Conservation (phyloP, 2,113 vertebrate species). For the Ailuropoda melanoleuca region DNA sequence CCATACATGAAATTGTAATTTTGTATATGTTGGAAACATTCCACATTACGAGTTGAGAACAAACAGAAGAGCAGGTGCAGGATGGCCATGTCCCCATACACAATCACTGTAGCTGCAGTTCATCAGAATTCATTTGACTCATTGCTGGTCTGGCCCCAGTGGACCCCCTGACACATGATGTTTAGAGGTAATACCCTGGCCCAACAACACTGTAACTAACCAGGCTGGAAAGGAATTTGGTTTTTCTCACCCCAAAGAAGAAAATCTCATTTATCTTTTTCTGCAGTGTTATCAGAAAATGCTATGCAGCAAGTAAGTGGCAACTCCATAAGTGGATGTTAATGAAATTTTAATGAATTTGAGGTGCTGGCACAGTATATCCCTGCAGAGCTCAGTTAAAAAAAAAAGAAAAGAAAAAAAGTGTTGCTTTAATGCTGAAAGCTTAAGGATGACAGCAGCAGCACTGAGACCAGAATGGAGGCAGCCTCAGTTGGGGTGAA, state of each 20-base stretch:
- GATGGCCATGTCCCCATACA: background rate
- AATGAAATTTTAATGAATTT: slow-evolving; percentile 75
- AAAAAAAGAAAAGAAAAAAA: background rate
- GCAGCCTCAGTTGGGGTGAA: background rate
- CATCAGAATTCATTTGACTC: background rate
- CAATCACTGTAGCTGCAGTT: rapidly evolving
- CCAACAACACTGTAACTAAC: background rate
- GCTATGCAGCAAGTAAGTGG: slow-evolving; percentile 61
- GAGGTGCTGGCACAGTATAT: slow-evolving; percentile 53
- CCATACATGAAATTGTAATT: background rate
- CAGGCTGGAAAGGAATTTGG: background rate
- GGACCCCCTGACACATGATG: rapidly evolving
- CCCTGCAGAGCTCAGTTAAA: background rate
- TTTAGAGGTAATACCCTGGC: background rate
- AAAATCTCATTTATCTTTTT: slow-evolving; percentile 59
- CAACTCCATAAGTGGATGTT: slow-evolving; percentile 60
- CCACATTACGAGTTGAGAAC: background rate
- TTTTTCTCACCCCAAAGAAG: slow-evolving; percentile 35
- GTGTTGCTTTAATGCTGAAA: background rate
- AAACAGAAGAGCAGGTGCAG: background rate
- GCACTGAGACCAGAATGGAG: background rate
- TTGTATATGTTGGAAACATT: background rate
- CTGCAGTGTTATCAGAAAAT: slow-evolving; percentile 53
- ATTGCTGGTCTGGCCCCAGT: background rate
- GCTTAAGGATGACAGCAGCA: slow-evolving; percentile 10